phyloP scores from a whole-genome alignment of 2,113 vertebrate species.

The Neotoma lepida region DNA sequence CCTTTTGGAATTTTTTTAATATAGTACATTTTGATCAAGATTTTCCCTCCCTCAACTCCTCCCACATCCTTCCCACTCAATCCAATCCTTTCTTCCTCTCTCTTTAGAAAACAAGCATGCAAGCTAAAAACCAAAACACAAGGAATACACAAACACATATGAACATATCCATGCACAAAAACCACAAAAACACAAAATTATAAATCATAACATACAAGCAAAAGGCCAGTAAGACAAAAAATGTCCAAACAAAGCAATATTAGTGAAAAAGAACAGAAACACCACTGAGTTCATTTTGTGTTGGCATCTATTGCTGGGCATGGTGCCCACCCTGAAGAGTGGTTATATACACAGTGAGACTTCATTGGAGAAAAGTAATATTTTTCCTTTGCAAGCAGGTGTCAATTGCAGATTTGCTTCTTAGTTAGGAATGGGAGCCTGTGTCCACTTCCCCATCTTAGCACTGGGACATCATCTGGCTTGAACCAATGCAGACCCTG shows the following conservation, averaged over 20 bases:
- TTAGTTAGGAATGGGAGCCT: not conserved
- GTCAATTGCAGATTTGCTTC: not conserved
- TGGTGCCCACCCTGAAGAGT: not conserved
- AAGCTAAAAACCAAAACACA: not conserved
- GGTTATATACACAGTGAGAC: no score
- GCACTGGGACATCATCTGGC: no score
- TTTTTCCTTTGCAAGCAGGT: not conserved
- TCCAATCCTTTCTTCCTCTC: not conserved
- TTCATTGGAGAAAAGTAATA: not conserved
- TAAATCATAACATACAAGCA: not conserved
- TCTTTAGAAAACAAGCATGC: not conserved
- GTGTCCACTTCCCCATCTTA: not conserved
- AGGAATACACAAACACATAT: not conserved
- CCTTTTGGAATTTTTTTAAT: not conserved
- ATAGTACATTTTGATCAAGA: not conserved
- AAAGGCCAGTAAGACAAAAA: not conserved
- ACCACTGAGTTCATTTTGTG: not conserved
- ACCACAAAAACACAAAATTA: not conserved
- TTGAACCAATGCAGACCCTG: not conserved
- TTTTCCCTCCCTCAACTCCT: not conserved
- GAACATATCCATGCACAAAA: not conserved
- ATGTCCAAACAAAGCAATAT: not conserved
- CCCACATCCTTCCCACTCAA: not conserved
- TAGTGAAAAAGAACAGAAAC: not conserved
- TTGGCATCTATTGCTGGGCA: accelerated